phyloP scores from a whole-genome alignment of 2,888 invertebrate genomes.

The Melanotus villosus region DNA sequence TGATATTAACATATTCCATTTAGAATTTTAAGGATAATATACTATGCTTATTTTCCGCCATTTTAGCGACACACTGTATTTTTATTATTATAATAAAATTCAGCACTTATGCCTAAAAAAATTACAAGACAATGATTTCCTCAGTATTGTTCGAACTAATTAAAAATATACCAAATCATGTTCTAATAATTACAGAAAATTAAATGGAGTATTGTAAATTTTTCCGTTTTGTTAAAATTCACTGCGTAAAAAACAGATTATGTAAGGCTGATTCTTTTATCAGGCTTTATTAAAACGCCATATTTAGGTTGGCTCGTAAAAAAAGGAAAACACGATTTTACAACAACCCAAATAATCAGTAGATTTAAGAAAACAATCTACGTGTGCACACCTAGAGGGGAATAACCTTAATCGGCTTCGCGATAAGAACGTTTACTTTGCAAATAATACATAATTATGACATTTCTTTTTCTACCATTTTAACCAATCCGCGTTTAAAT shows the following conservation, averaged over 20 bases:
- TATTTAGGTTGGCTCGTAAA: conserved; percentile 5
- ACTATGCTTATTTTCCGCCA: no score
- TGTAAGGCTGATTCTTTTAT: not conserved
- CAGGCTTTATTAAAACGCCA: not conserved
- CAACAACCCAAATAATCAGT: conserved; percentile 14
- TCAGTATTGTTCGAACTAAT: no score
- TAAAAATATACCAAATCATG: no score
- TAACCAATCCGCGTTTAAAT: conserved; percentile 6
- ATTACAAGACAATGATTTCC: no score
- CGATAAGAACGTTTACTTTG: conserved; percentile 43
- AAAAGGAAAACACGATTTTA: conserved; percentile 4
- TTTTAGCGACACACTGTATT: no score
- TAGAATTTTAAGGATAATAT: no score
- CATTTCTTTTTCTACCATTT: conserved; percentile 23
- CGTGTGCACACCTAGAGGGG: conserved; percentile 39
- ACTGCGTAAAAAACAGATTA: not conserved
- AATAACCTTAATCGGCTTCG: conserved; percentile 42
- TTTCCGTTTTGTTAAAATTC: no score
- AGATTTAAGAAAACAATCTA: conserved; percentile 19
- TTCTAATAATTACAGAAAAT: no score
- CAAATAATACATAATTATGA: conserved; percentile 39
- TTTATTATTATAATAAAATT: no score
- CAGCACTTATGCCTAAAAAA: no score
- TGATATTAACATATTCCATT: no score
- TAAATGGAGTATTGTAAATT: no score